Percentiles rank a stretch among this genome's conserved stretches.
Evolutionary conservation across 2,797 vertebrate genomes (phyloP).

Genomic region (Hemibagrus guttatus): DNA sequence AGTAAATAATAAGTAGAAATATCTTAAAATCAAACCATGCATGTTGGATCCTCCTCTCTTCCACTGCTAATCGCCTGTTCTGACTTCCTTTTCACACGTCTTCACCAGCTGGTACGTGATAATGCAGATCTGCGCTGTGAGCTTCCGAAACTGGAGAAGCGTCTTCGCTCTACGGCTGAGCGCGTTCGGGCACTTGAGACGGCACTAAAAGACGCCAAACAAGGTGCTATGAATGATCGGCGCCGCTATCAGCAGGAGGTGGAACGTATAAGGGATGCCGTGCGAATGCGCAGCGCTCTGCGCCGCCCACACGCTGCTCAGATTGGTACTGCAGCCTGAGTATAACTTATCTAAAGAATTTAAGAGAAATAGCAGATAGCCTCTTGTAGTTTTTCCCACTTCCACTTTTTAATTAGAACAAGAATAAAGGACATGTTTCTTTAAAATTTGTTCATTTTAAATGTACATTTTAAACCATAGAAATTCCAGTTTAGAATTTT

Average conservation of each 20-base stretch:
- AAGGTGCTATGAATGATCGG: constrained; percentile 93
- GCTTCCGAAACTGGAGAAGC: constrained; percentile 99
- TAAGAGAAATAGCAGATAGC: not conserved
- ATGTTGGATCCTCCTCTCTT: not conserved
- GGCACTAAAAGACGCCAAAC: constrained; percentile 95
- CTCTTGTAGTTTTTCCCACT: not conserved
- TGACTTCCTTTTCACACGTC: not conserved
- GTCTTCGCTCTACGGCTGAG: constrained; percentile 95
- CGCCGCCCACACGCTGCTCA: constrained; percentile 88
- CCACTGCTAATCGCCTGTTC: not conserved
- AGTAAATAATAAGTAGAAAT: not conserved
- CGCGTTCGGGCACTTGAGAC: constrained; percentile 97
- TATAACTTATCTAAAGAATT: not conserved
- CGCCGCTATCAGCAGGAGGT: constrained; percentile 97
- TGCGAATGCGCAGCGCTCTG: constrained; percentile 85
- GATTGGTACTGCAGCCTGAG: constrained; percentile 77
- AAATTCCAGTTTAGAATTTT: not conserved
- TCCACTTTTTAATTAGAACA: not conserved
- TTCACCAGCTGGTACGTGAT: constrained; percentile 90
- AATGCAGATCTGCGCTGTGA: constrained; percentile 99
- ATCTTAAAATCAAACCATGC: not conserved
- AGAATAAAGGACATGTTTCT: not conserved
- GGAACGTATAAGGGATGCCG: constrained; percentile 94
- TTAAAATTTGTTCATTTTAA: not conserved
- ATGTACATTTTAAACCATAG: not conserved